Percentiles rank a stretch among this genome's conserved stretches.
Evolutionary conservation across 2,113 vertebrate genomes (phyloP).

Genomic region (Lepus europaeus): DNA sequence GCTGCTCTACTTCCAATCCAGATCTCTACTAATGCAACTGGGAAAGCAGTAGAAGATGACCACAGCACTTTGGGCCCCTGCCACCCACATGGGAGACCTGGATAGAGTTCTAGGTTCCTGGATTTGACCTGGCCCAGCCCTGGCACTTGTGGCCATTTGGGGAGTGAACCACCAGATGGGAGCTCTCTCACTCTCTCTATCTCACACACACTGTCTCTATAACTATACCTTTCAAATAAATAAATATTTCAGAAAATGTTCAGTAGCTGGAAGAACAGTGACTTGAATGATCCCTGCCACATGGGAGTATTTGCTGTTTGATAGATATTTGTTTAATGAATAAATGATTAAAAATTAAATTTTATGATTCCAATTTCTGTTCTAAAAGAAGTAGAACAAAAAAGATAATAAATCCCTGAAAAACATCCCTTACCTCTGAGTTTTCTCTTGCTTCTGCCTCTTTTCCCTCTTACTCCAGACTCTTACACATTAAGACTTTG

Average conservation of each 20-base stretch:
- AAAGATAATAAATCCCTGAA: neutral
- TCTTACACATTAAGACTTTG: neutral
- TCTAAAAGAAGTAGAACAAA: neutral
- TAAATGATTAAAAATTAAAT: neutral
- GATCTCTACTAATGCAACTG: too few relatives aligned
- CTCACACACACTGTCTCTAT: too few relatives aligned
- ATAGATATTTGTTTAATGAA: neutral
- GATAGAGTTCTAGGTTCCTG: too few relatives aligned
- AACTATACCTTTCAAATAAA: too few relatives aligned
- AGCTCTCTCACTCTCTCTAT: too few relatives aligned
- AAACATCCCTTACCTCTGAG: neutral
- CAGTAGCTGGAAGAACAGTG: neutral
- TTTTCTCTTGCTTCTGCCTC: neutral
- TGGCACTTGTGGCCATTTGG: too few relatives aligned
- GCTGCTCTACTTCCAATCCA: too few relatives aligned
- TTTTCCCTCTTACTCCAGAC: neutral
- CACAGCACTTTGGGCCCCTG: too few relatives aligned
- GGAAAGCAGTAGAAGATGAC: too few relatives aligned
- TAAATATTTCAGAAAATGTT: neutral
- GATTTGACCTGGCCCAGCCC: too few relatives aligned
- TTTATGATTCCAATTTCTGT: neutral
- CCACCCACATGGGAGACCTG: too few relatives aligned
- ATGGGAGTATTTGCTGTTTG: neutral
- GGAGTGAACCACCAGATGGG: too few relatives aligned
- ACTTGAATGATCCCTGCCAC: neutral